phyloP scores from a whole-genome alignment of 2,797 vertebrate species.

The Danio kyathit region DNA sequence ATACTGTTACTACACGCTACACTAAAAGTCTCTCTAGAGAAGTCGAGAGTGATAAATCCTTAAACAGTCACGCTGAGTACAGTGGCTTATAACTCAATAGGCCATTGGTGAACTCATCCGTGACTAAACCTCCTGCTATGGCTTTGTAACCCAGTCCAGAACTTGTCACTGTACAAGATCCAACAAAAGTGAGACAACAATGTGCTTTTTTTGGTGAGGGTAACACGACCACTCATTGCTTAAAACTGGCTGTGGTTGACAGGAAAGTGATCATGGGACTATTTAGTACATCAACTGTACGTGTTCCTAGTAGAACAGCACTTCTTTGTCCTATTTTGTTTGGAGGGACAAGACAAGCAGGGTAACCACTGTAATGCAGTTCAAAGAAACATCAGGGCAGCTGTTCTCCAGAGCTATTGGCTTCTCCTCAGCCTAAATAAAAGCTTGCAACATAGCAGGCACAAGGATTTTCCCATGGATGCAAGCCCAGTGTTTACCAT shows the following conservation, averaged over 20 bases:
- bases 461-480: slow-evolving; percentile 59
- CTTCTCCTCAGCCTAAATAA: slow-evolving; percentile 62
- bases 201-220: slow-evolving; percentile 43
- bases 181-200: slow-evolving; percentile 49
- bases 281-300: slow-evolving; percentile 23
- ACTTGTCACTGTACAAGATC: slow-evolving; percentile 45
- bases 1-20: not conserved
- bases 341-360: slow-evolving; percentile 32
- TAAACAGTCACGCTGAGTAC: slow-evolving; percentile 35
- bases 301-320: slow-evolving; percentile 30
- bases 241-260: slow-evolving; percentile 24
- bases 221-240: slow-evolving; percentile 32
- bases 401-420: slow-evolving; percentile 57
- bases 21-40: slow-evolving; percentile 34
- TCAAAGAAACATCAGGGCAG: slow-evolving; percentile 58
- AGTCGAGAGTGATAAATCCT: slow-evolving; percentile 43
- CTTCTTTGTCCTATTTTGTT: slow-evolving; percentile 47
- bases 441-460: slow-evolving; percentile 52
- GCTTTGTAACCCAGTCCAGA: slow-evolving; percentile 54
- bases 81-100: slow-evolving; percentile 52
- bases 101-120: slow-evolving; percentile 47
- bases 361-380: slow-evolving; percentile 53
- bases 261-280: slow-evolving; percentile 18
- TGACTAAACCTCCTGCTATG: slow-evolving; percentile 56
- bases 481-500: slow-evolving; percentile 62